Conservation (phyloP, 2,113 vertebrate genomes). For the Maccullochella peelii region DNA sequence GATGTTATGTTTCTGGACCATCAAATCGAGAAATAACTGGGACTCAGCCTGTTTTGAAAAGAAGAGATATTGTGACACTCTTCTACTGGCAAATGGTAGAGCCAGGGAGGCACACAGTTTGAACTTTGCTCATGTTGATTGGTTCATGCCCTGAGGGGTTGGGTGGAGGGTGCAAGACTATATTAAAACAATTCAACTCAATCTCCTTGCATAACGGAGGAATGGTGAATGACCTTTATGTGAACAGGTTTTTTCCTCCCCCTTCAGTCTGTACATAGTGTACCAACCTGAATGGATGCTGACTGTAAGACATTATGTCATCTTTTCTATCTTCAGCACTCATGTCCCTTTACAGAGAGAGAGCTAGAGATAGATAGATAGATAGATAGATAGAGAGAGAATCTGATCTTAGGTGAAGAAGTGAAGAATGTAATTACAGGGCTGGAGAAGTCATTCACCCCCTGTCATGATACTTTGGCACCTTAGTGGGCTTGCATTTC, state of each 20-base stretch:
- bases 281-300: conserved; percentile 64
- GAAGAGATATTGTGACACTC: conserved; percentile 30
- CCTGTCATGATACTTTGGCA: conserved; percentile 36
- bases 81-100: conserved; percentile 25
- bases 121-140: conserved; percentile 49
- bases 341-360: conserved; percentile 42
- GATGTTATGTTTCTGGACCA: conserved; percentile 60
- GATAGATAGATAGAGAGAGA: conserved; percentile 42
- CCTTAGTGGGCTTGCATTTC: conserved; percentile 23
- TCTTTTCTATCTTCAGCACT: conserved; percentile 60
- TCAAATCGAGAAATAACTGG: conserved; percentile 61
- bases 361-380: too few relatives aligned
- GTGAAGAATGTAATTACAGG: conserved; percentile 48
- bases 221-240: conserved; percentile 55
- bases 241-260: conserved; percentile 33
- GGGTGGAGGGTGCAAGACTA: conserved; percentile 35
- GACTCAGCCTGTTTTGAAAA: conserved; percentile 44
- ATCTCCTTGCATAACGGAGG: conserved; percentile 64
- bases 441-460: conserved; percentile 40
- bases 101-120: conserved; percentile 2
- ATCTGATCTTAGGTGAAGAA: conserved; percentile 50
- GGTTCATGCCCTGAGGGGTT: conserved; percentile 28
- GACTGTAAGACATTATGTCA: conserved; percentile 64
- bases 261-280: conserved; percentile 56
- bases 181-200: conserved; percentile 60